phyloP scores from a whole-genome alignment of 1,140 invertebrate genomes.

The Goniozus legneri region DNA sequence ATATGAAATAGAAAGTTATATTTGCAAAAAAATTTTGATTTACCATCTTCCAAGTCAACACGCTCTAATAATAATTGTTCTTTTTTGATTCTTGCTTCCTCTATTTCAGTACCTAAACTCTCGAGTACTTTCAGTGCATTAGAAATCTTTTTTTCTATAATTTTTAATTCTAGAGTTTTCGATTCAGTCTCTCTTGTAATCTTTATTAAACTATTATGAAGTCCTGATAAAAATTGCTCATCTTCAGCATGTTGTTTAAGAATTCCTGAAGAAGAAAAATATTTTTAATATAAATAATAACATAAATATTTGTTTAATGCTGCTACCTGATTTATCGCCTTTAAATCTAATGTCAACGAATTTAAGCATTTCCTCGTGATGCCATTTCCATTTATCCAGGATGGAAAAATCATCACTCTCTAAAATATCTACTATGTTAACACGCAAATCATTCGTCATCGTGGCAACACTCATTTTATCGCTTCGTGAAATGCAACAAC shows the following conservation, averaged over 20 bases:
- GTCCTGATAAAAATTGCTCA: no score
- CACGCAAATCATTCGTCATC: slow-evolving; percentile 7
- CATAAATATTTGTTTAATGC: neutral
- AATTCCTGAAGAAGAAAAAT: neutral
- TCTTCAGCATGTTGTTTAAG: no score
- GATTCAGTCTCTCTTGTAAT: no score
- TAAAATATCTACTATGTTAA: slow-evolving; percentile 10
- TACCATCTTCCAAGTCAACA: slow-evolving; percentile 36
- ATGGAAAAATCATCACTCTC: slow-evolving; percentile 9
- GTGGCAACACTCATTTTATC: neutral
- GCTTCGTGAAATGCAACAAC: no score
- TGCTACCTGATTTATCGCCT: slow-evolving; percentile 11
- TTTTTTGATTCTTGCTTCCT: slow-evolving; percentile 16
- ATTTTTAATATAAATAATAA: neutral
- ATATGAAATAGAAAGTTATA: neutral
- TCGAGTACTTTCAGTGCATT: slow-evolving; percentile 19
- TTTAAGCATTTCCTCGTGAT: no score
- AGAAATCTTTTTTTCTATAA: slow-evolving; percentile 31
- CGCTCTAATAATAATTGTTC: slow-evolving; percentile 28
- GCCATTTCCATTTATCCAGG: slow-evolving; percentile 15
- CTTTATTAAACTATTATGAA: no score
- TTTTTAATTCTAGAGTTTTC: slow-evolving; percentile 24
- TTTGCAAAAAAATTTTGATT: neutral
- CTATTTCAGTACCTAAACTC: slow-evolving; percentile 15
- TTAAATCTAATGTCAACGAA: no score